These are phyloP conservation scores for Heterohyrax brucei DNA, from an alignment of 2,797 vertebrate genomes.

Conservation along the genomic window DNA sequence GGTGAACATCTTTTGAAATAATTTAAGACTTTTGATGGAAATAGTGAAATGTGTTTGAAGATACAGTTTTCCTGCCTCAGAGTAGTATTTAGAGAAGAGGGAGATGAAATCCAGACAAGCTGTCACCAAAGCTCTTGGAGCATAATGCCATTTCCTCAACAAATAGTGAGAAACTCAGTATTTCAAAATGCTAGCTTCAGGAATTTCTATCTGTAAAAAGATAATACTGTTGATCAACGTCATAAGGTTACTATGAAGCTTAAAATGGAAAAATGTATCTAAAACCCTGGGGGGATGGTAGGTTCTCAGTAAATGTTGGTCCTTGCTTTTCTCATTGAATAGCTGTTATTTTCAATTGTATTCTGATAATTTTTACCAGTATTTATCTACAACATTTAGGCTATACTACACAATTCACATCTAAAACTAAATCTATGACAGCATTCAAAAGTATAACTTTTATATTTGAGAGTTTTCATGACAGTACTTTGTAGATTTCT, in stretches of 20 bases:
- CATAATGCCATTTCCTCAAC: slow-evolving; percentile 22
- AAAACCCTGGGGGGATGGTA: too few relatives aligned
- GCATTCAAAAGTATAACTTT: slow-evolving; percentile 30
- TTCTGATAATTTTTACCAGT: neutral
- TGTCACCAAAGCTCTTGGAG: neutral
- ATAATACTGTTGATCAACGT: too few relatives aligned
- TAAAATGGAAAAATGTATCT: too few relatives aligned
- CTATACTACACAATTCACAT: neutral
- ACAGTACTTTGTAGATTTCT: slow-evolving; percentile 13
- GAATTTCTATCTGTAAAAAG: too few relatives aligned
- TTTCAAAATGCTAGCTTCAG: too few relatives aligned
- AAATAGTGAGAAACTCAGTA: neutral
- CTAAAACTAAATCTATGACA: slow-evolving; percentile 33
- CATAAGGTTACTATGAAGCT: too few relatives aligned
- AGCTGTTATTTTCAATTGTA: neutral
- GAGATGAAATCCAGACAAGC: neutral
- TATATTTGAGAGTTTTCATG: slow-evolving; percentile 3
- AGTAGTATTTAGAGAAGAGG: neutral
- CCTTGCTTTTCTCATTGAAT: neutral
- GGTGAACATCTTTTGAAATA: neutral
- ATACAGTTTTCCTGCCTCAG: neutral
- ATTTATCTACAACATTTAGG: slow-evolving; percentile 6
- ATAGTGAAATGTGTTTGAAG: slow-evolving; percentile 14
- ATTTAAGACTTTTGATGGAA: neutral
- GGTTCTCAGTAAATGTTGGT: neutral